These are phyloP conservation scores for Eulemur rubriventer DNA, from an alignment of 2,797 vertebrate species.

Conservation along the genomic window DNA sequence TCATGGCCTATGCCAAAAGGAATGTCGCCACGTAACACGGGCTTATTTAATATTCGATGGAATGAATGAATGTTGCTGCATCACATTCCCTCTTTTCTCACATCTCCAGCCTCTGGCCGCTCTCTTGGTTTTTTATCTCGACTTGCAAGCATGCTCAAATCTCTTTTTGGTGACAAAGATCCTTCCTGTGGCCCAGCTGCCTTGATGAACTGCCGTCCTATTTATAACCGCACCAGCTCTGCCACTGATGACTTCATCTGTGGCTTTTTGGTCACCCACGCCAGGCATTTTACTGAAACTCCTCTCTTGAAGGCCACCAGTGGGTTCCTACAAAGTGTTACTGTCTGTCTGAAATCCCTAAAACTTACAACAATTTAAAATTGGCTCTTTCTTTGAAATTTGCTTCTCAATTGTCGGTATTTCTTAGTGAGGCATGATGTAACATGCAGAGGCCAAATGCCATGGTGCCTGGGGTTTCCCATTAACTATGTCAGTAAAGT, in stretches of 20 bases:
- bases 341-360: background rate
- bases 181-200: fast-evolving
- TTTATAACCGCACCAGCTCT: background rate
- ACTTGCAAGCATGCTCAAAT: background rate
- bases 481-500: background rate
- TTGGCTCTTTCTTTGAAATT: background rate
- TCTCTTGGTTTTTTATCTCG: background rate
- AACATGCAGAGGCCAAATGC: background rate
- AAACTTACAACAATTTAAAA: background rate
- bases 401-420: background rate
- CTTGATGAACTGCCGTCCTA: fast-evolving
- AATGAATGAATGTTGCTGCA: background rate
- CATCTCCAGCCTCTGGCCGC: background rate
- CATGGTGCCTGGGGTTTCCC: background rate
- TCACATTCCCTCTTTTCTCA: fast-evolving
- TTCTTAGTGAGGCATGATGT: background rate
- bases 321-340: background rate
- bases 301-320: background rate
- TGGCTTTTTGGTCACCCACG: fast-evolving
- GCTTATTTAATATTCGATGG: background rate
- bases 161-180: background rate
- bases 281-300: background rate
- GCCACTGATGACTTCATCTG: fast-evolving
- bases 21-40: fast-evolving
- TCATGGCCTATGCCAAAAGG: background rate